Base-by-base conservation (phyloP, 2,888 invertebrate genomes). In the Pseudococcus jackbeardsleyi region DNA sequence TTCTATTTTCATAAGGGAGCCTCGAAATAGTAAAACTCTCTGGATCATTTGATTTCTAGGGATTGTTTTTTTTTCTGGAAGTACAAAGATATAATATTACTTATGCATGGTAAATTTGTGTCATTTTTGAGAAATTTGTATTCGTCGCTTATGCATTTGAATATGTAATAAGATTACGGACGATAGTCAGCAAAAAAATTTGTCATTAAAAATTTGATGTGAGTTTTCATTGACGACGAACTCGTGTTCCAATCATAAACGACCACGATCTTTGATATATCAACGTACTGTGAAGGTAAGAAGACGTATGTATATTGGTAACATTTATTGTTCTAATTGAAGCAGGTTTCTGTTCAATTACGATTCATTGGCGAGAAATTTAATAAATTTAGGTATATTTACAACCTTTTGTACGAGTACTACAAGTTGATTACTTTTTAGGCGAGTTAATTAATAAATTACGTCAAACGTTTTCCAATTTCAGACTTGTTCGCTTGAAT, bases 161-260 rank as follows among this genome's bases (percentile, higher is more conserved):
- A 42, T 42, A 42, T 9, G 42, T 42, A 5, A 42, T 0, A 8
- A 3, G 42, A 42, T 6, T 42, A 42, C 7, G 42, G 3, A 0
- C 8, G 8, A 42, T 42, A 42, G 6, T 42, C 42, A 42, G 9
- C 42, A 64, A 22, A 22, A 64, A 64, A 12, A 11, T 64, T 22
- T 64, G 11, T 22, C 22, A 22, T 2, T n/a, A n/a, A 64, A 64
- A 64, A 39, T 77, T 17, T 19, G 22, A 22, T 64, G 12, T 4
- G 64, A 82, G 11, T 82, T 82, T 82, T 82, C 46, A 82, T 22
- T 19, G 46, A 82, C 46, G 79, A 46, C 11, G 79, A 8, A 42
- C 42, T 39, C 79, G 79, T 82, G 79, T 82, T 82, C 79, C 79
- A 82, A 82, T 82, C 79, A 82, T 82, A 46, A 46, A 82, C 79